These are phyloP conservation scores for Ectemnius cavifrons DNA, from an alignment of 2,888 invertebrate species.

Conservation along the genomic window DNA sequence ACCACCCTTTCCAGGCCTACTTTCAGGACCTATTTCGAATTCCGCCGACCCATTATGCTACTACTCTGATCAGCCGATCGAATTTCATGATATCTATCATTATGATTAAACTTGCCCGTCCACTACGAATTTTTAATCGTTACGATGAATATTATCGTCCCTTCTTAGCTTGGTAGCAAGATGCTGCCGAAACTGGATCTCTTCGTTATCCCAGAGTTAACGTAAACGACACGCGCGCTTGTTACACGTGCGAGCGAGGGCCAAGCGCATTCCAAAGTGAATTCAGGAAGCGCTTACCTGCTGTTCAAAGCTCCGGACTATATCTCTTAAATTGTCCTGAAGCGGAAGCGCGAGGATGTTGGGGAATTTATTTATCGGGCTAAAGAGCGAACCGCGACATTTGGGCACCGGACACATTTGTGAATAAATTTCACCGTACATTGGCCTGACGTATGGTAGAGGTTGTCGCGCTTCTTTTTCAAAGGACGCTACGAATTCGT, in stretches of 20 bases:
- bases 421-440: constrained; percentile 39
- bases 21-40: constrained; percentile 15
- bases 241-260: background rate
- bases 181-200: constrained; percentile 4
- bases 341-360: constrained; percentile 39
- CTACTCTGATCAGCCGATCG: background rate
- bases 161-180: background rate
- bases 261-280: constrained; percentile 42
- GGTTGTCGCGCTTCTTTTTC: background rate
- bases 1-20: background rate
- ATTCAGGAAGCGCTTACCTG: constrained; percentile 57
- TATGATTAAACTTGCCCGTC: background rate
- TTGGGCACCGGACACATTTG: constrained; percentile 61
- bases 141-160: background rate
- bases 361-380: constrained; percentile 56
- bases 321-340: constrained; percentile 54
- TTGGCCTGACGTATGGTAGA: constrained; percentile 9
- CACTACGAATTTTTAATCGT: background rate
- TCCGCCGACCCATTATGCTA: background rate
- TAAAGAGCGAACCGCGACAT: constrained; percentile 60
- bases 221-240: background rate
- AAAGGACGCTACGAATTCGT: constrained; percentile 1
- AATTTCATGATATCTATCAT: constrained; percentile 2
- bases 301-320: constrained; percentile 58
- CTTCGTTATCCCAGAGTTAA: background rate